Base-by-base conservation (phyloP, 2,797 vertebrate species). In the Alfaro cultratus region DNA sequence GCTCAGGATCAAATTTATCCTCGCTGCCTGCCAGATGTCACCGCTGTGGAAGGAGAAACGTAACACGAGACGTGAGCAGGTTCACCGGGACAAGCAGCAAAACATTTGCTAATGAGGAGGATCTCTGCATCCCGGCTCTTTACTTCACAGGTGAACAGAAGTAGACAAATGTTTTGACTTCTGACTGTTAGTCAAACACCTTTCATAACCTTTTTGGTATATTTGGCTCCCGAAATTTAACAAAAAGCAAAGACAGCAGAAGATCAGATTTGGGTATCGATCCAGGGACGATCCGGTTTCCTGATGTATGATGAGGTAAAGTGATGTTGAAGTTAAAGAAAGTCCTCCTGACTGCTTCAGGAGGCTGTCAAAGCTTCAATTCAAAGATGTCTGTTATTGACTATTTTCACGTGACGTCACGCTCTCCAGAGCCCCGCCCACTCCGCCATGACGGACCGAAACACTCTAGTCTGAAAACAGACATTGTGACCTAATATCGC, bases 21-120 rank as follows among this genome's bases (percentile, higher is more conserved):
- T 72, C 2, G 23, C 72, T 43, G 23, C 55, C 80, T 43, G 85
- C 87, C 84, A 23, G 1, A 26, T 88, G 84, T 77, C 80, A 77
- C 74, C 71, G 81, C 57, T 73, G 75, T 31, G 49, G 34, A 60
- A 46, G 57, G 26, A 16, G 13, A 51, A 11, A 1, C 26, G 80
- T 78, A 45, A 79, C 13, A 10, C 0, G 70, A 84, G 57, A 74
- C 31, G 23, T 5, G 39, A 75, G 3, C 43, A 80, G 73, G 18
- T 18, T 73, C 45, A 47, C 47, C 18, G 18, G 21, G 34, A 57
- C 7, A 6, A 13, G 23, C 6, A 74, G 49, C 11, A 36, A 21
- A 16, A 73, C 29, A 3, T 72, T 49, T 41, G n/a, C 15, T 49
- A 73, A 36, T 34, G 21, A 31, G 31, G 43, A 47, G n/a, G 2